Evolutionary conservation across 1,140 invertebrate genomes (phyloP), one percentile per base, ranked within the genome.

Genomic region (Babylonia areolata): DNA sequence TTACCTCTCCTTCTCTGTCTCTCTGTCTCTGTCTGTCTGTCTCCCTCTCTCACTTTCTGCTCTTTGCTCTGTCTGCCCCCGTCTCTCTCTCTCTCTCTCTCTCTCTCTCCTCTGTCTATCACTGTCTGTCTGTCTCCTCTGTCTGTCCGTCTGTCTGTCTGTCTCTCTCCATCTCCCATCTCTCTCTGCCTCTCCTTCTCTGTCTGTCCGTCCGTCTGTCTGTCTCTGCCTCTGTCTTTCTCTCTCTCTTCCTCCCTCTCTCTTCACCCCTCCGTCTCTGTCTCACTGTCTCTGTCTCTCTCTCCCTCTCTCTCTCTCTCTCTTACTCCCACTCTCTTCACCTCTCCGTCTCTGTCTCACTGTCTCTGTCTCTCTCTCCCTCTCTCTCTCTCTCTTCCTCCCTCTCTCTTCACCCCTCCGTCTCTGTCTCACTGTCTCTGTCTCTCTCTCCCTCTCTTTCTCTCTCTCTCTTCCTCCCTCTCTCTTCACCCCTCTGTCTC

Each of bases 231-330:
- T 64, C 58, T 64, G 9, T 64, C 58, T 64, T 20, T 64, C 58
- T 64, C 58, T 64, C 58, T 64, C 58, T 64, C 58, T 64, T n/a
- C n/a, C 58, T 64, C 58, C 23, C 58, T 64, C 58, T 64, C 58
- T 64, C 58, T 9, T 64, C 23, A 46, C 15, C n/a, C n/a, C n/a
- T n/a, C n/a, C n/a, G n/a, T n/a, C n/a, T n/a, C 42, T 46, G 5
- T 46, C 42, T 46, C 42, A 15, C 15, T 64, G 3, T 64, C 58
- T 64, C 58, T 64, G 9, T 64, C 58, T 64, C 58, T 64, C 58
- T 64, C 58, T 64, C 58, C 23, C 58, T 64, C 58, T 64, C 58
- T 64, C 58, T 64, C 58, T 64, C 58, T 64, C 58, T 64, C 58
- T 64, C 58, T 23, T 28, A 11, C 58, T 64, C 58, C 23, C 58